Conservation (phyloP, 2,113 vertebrate genomes). For the Rhineura floridana region DNA sequence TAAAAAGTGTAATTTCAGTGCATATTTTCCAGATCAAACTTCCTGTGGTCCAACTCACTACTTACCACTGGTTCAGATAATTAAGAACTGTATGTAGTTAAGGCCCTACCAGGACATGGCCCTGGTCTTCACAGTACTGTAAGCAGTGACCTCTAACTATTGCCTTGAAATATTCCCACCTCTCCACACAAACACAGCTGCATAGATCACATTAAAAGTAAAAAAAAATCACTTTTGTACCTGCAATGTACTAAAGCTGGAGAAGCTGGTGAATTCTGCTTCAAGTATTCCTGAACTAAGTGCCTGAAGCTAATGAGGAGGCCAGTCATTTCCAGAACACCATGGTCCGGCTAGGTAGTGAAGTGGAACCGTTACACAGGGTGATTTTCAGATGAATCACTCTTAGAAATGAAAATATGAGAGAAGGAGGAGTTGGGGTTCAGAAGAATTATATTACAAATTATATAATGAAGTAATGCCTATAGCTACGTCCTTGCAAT, state of each 20-base stretch:
- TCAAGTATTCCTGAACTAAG: constrained; percentile 89
- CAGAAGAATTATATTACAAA: neutral
- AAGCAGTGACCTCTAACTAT: too few relatives aligned
- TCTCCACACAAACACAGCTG: too few relatives aligned
- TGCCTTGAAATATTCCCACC: too few relatives aligned
- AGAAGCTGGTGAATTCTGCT: constrained; percentile 80
- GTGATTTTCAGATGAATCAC: constrained; percentile 83
- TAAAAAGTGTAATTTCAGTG: too few relatives aligned
- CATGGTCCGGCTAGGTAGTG: constrained; percentile 96
- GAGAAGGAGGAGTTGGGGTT: neutral
- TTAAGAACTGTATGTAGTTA: too few relatives aligned
- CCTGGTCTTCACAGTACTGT: too few relatives aligned
- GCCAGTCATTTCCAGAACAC: constrained; percentile 90
- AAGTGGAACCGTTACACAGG: constrained; percentile 94
- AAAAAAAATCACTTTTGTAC: constrained; percentile 77
- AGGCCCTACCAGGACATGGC: too few relatives aligned
- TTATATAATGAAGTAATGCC: neutral
- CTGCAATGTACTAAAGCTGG: constrained; percentile 96
- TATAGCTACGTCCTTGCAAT: neutral
- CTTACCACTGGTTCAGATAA: too few relatives aligned
- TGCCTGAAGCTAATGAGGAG: constrained; percentile 94
- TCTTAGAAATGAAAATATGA: constrained; percentile 65
- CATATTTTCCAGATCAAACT: too few relatives aligned
- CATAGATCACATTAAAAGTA: too few relatives aligned
- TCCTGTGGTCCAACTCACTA: too few relatives aligned